Percentiles rank a stretch among this genome's conserved stretches.
phyloP scores from a whole-genome alignment of 1,140 invertebrate species.

The Drosophila sechellia region DNA sequence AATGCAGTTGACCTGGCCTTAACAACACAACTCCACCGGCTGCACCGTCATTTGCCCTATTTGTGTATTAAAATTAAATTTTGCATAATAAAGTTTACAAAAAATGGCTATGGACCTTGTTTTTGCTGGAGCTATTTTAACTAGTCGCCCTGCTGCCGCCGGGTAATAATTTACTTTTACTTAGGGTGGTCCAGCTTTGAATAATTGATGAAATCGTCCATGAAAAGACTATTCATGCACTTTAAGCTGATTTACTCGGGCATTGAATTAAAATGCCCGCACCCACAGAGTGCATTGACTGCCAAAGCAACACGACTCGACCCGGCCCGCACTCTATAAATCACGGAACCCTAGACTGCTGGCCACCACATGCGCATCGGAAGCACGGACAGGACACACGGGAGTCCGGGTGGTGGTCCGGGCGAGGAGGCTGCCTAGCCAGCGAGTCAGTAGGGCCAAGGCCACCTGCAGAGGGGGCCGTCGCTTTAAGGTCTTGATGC shows the following conservation, averaged over 20 bases:
- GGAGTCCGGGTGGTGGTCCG: neutral
- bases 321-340: slow-evolving; percentile 58
- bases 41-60: slow-evolving; percentile 44
- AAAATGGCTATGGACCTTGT: slow-evolving; percentile 30
- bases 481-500: neutral
- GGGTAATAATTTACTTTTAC: slow-evolving; percentile 38
- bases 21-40: neutral
- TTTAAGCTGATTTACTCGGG: slow-evolving; percentile 60
- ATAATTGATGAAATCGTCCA: slow-evolving; percentile 68
- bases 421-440: too few species aligned
- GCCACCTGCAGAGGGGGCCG: slow-evolving; percentile 15
- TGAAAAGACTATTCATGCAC: slow-evolving; percentile 54
- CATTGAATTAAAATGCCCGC: slow-evolving; percentile 47
- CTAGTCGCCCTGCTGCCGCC: slow-evolving; percentile 3
- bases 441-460: slow-evolving; percentile 39
- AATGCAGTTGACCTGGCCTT: neutral
- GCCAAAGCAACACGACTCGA: slow-evolving; percentile 11
- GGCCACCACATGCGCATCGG: slow-evolving; percentile 5
- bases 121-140: slow-evolving; percentile 17
- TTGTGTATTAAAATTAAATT: slow-evolving; percentile 78
- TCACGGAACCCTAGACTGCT: slow-evolving; percentile 31
- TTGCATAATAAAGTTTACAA: slow-evolving; percentile 72
- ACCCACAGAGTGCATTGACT: slow-evolving; percentile 27
- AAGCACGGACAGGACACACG: slow-evolving; percentile 4
- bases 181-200: slow-evolving; percentile 40